Evolutionary conservation across 2,113 vertebrate species (phyloP), one percentile per base, ranked within the genome.

Genomic region (Rhadina sibilatrix): DNA sequence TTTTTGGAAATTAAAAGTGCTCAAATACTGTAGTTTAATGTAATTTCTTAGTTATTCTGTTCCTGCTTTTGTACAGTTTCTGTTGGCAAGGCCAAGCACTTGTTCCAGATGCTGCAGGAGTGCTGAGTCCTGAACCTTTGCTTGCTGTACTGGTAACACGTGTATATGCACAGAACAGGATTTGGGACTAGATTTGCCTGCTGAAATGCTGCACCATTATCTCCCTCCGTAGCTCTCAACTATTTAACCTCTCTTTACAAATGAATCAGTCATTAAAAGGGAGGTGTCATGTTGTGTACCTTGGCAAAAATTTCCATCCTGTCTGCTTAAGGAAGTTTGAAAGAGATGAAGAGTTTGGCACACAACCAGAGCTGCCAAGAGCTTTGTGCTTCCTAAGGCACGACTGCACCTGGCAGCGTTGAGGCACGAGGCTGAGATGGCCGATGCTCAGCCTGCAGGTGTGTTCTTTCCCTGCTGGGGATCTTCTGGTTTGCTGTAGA

Each of bases 151-250:
- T 50, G 35, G 44, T 71, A 46, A 27, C 18, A 8, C 31, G 2
- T 3, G 0, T 19, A 0, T 9, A 1, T 47, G 30, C 46, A 25
- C 15, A 33, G 16, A 52, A 21, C 0, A 0, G 30, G 8, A 33
- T 76, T 23, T 79, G 42, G n/a, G 28, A 38, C 19, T 35, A 44
- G 63, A 40, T 49, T 54, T 38, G 10, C 31, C 9, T 15, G 24
- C 52, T 2, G 0, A 38, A 61, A 25, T 65, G 22, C 38, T 70
- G 40, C 5, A 19, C 50, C 27, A 15, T 10, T 38, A 8, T 35
- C 61, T 31, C 21, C 37, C 8, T 77, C 5, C 0, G 4, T 11
- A 23, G 2, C 27, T 60, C 63, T 38, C 10, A 9, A 19, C 18
- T 49, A 6, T 86, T 83, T 46, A 44, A 61, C 63, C 37, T 91